Evolutionary conservation across 1,140 invertebrate species (phyloP).

Genomic region (Euura saliciscinereae): DNA sequence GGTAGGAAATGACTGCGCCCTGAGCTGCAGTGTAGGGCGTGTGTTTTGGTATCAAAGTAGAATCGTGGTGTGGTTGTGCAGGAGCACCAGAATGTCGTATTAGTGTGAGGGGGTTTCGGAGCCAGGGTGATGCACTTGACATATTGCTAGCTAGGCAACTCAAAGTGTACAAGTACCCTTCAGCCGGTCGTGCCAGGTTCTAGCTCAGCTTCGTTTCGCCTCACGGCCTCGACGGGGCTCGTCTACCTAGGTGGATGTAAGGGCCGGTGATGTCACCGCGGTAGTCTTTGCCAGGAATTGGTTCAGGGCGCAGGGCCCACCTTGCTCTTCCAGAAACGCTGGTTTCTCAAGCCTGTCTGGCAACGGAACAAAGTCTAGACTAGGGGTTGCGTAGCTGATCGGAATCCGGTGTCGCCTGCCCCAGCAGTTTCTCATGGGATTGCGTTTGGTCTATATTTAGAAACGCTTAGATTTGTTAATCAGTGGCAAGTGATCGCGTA

Average conservation of each 20-base stretch:
- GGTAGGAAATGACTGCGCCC: too few relatives aligned
- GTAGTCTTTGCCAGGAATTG: slow-evolving; percentile 10
- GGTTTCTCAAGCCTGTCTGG: too few relatives aligned
- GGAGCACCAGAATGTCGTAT: neutral
- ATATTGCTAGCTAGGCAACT: slow-evolving; percentile 57
- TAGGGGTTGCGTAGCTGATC: too few relatives aligned
- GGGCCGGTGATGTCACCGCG: neutral
- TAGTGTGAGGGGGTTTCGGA: slow-evolving; percentile 13
- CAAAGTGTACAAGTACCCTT: slow-evolving; percentile 44
- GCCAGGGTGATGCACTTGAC: slow-evolving; percentile 43
- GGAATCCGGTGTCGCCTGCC: slow-evolving; percentile 22
- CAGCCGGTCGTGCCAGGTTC: slow-evolving; percentile 21
- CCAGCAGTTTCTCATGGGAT: slow-evolving; percentile 36
- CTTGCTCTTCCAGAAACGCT: too few relatives aligned
- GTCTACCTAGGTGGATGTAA: neutral
- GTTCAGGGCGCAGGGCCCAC: neutral
- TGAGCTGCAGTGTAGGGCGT: too few relatives aligned
- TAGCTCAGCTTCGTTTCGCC: slow-evolving; percentile 11
- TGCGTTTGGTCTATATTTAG: slow-evolving; percentile 20
- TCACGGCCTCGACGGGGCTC: neutral
- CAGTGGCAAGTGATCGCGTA: slow-evolving; percentile 20
- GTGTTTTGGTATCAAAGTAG: too few relatives aligned
- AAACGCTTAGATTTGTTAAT: slow-evolving; percentile 1
- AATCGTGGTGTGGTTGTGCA: too few relatives aligned
- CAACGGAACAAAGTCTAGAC: too few relatives aligned